These are phyloP conservation scores for Nebria ingens DNA, from an alignment of 1,140 invertebrate genomes.

Conservation along the genomic window DNA sequence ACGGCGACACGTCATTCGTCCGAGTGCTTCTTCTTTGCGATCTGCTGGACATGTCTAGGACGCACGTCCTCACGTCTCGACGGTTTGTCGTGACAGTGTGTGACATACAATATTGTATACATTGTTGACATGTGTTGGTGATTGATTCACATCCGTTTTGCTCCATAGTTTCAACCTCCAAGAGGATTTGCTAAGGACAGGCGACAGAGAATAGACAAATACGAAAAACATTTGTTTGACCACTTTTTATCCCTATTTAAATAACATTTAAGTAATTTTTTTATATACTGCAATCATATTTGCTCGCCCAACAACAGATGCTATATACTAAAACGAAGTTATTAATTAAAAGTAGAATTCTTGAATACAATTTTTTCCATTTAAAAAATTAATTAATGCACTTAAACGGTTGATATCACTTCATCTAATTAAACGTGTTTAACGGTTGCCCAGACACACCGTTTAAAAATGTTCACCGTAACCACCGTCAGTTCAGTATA, in stretches of 20 bases:
- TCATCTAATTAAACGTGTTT: constrained; percentile 5
- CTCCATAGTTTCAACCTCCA: no score
- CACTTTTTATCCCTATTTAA: no score
- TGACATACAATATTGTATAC: neutral
- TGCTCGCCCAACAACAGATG: no score
- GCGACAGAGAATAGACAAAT: no score
- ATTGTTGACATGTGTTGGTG: neutral
- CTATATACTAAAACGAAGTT: no score
- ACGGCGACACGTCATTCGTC: neutral
- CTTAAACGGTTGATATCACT: neutral
- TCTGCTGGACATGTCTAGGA: neutral
- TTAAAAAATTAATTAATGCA: neutral
- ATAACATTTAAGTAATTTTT: no score
- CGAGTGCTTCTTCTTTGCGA: neutral
- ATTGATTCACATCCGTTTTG: neutral
- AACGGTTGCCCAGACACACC: constrained; percentile 3
- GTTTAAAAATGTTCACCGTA: constrained; percentile 1
- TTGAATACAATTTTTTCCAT: no score
- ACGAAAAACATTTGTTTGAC: no score
- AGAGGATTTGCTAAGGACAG: no score
- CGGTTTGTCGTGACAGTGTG: no score
- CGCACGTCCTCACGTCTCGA: neutral
- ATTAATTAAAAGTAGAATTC: no score
- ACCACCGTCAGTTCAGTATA: neutral
- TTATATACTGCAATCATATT: no score